Base-by-base conservation (phyloP, 2,113 vertebrate species). In the Caranx ignobilis region DNA sequence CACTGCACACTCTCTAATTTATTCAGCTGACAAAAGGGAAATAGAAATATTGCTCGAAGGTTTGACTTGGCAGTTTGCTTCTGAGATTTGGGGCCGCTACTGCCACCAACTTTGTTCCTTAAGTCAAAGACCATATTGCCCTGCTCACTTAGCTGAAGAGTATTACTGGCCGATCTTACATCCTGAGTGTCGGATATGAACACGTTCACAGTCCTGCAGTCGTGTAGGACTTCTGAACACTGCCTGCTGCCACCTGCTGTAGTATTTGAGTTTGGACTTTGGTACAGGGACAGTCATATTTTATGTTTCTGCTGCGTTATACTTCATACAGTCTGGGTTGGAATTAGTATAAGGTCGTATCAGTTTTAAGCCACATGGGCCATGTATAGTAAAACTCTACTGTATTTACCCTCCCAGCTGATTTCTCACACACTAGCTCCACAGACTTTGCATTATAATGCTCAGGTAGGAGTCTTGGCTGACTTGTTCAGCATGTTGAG, bases 1-100 rank as follows among this genome's bases (percentile, higher is more conserved):
- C 83, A 89, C 81, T 62, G 71, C 80, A 83, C 71, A 80, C 82
- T 6, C 81, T 83, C 71, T 81, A 66, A 76, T 89, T 87, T 82
- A 81, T 81, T 80, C 77, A 86, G 79, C 83, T 76, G 82, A 86
- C 83, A 79, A 63, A 60, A 43, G 37, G 74, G 64, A 64, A 87
- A 73, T 54, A 75, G 39, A 68, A 69, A 84, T 72, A 66, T 78
- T 10, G 72, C 77, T 64, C 1, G 5, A 76, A 67, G 63, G 79
- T 71, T 79, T 52, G 54, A 80, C 80, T 86, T 83, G 83, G 88
- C 84, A 11, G 74, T 63, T 69, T 66, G 60, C 54, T 65, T 80
- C 60, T 26, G 68, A 71, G 79, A 83, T 72, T 73, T 75, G 39
- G 82, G 77, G 61, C 52, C 16, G 8, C 57, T 65, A 68, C 83